Conservation (phyloP, 2,888 invertebrate genomes). For the Yponomeuta malinellus region DNA sequence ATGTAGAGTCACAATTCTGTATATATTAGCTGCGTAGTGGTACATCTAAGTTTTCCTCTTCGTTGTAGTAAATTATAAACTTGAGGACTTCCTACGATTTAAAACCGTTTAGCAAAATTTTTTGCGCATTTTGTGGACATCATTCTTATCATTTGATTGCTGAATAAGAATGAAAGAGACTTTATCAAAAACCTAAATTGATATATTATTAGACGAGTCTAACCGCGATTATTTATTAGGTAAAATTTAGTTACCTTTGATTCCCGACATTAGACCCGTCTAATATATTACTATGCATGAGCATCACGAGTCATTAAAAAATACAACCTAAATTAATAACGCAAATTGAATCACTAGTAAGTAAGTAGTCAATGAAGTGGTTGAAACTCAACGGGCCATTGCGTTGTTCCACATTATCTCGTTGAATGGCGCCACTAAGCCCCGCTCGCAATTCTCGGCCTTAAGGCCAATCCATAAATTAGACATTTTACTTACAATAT, state of each 20-base stretch:
- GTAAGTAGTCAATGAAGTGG: not conserved
- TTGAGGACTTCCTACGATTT: too few species aligned
- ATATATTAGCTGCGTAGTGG: too few species aligned
- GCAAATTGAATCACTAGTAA: not conserved
- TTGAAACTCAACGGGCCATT: not conserved
- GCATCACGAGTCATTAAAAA: too few species aligned
- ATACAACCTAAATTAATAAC: not conserved
- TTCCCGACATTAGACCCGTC: too few species aligned
- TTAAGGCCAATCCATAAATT: slow-evolving; percentile 38
- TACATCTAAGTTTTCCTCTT: too few species aligned
- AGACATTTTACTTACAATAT: slow-evolving; percentile 48
- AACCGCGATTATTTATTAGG: too few species aligned
- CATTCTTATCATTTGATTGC: not conserved
- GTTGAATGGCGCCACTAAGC: slow-evolving; percentile 1
- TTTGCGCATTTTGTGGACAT: not conserved
- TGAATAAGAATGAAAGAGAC: not conserved
- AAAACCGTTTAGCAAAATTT: not conserved
- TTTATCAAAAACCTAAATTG: not conserved
- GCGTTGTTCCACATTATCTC: not conserved
- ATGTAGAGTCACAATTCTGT: too few species aligned
- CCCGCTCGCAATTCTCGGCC: slow-evolving; percentile 13
- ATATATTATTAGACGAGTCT: not conserved
- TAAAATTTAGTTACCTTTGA: too few species aligned
- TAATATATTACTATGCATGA: too few species aligned
- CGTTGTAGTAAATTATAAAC: too few species aligned